These are phyloP conservation scores for Euplexia lucipara DNA, from an alignment of 2,888 invertebrate species.

Conservation along the genomic window DNA sequence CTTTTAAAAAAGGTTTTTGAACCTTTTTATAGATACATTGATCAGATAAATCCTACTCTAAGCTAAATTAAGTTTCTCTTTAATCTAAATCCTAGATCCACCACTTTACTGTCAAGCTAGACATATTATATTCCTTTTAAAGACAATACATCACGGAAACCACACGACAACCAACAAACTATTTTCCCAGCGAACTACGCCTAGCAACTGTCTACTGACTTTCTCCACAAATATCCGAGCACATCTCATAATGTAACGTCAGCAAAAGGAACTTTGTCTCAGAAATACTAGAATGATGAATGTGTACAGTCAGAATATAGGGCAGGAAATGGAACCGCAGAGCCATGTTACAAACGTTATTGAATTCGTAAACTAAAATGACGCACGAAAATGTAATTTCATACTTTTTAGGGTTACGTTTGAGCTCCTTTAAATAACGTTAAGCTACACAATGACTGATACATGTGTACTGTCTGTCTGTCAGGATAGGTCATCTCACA, in stretches of 20 bases:
- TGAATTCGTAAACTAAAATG: slow-evolving; percentile 66
- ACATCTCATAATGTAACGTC: slow-evolving; percentile 33
- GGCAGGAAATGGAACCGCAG: slow-evolving; percentile 60
- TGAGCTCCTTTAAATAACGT: too few relatives aligned
- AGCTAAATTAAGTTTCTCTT: too few relatives aligned
- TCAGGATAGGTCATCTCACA: too few relatives aligned
- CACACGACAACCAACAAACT: slow-evolving; percentile 15
- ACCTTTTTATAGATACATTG: too few relatives aligned
- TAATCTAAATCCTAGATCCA: too few relatives aligned
- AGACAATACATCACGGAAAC: slow-evolving; percentile 8
- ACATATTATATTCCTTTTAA: background rate
- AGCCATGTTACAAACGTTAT: slow-evolving; percentile 60
- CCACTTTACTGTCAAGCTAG: background rate
- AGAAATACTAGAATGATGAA: slow-evolving; percentile 55
- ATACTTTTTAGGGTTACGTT: too few relatives aligned
- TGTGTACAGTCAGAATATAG: slow-evolving; percentile 55
- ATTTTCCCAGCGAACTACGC: slow-evolving; percentile 37
- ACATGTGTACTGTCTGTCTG: too few relatives aligned
- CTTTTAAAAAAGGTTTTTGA: too few relatives aligned
- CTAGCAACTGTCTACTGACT: slow-evolving; percentile 25
- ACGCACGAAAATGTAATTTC: slow-evolving; percentile 57
- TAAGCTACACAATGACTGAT: too few relatives aligned
- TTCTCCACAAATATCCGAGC: slow-evolving; percentile 32
- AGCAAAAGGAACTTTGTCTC: slow-evolving; percentile 49
- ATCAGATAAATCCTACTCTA: too few relatives aligned